Percentiles rank a stretch among this genome's conserved stretches.
These are phyloP conservation scores for Puma concolor DNA, from an alignment of 2,113 vertebrate species.

Conservation along the genomic window DNA sequence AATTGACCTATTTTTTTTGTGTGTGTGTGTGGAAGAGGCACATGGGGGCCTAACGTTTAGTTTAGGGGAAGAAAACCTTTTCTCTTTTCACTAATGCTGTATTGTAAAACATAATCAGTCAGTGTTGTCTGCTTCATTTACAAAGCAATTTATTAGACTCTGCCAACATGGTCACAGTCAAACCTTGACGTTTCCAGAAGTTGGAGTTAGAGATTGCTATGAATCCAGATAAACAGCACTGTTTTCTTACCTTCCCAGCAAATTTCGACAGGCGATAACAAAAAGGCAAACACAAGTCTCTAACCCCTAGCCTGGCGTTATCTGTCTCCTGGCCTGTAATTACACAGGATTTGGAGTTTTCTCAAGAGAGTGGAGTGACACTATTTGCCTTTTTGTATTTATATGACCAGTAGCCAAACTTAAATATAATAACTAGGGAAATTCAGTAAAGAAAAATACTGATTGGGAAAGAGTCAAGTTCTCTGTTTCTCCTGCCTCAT, in stretches of 20 bases:
- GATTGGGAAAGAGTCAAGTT: background rate
- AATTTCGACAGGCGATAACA: constrained; percentile 74
- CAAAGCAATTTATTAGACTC: constrained; percentile 77
- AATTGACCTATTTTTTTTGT: constrained; percentile 12
- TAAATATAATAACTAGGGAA: constrained; percentile 32
- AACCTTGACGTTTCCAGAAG: constrained; percentile 71
- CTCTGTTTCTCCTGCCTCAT: background rate
- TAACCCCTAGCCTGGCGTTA: constrained; percentile 57
- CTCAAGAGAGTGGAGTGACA: constrained; percentile 65
- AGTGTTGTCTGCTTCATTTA: constrained; percentile 71
- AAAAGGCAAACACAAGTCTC: constrained; percentile 69
- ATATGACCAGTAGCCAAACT: constrained; percentile 50
- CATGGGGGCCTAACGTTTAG: background rate
- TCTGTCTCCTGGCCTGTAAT: constrained; percentile 61
- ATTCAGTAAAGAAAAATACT: background rate
- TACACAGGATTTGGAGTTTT: constrained; percentile 75
- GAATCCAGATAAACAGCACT: constrained; percentile 73
- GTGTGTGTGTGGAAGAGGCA: constrained; percentile 39
- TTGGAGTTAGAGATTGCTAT: constrained; percentile 68
- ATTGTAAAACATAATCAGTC: constrained; percentile 71
- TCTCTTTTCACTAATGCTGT: constrained; percentile 23
- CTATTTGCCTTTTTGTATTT: constrained; percentile 72
- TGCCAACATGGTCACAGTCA: constrained; percentile 68
- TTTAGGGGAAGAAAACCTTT: background rate
- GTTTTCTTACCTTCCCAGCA: constrained; percentile 79